Percentiles rank a stretch among this genome's conserved stretches.
These are phyloP conservation scores for Enteromius paludinosus DNA, from an alignment of 2,797 vertebrate species.

Conservation along the genomic window DNA sequence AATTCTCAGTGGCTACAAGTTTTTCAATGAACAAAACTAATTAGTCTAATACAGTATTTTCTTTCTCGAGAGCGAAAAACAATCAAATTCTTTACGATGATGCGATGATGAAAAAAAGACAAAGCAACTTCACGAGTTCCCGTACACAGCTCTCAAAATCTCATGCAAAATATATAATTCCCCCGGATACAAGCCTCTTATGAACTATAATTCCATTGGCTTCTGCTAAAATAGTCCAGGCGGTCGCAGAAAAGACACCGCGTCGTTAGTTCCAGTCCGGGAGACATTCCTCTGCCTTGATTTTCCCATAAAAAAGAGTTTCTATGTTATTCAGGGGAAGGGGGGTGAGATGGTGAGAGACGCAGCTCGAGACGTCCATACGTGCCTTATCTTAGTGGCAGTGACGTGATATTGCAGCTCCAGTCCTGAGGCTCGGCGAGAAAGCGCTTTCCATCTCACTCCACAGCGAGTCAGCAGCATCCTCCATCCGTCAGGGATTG, in stretches of 20 bases:
- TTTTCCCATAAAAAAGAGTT: conserved; percentile 60
- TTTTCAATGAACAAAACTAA: not conserved
- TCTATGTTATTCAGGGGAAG: conserved; percentile 61
- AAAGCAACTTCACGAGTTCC: conserved; percentile 12
- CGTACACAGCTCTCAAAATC: not conserved
- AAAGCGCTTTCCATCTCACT: conserved; percentile 76
- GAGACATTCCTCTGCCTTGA: conserved; percentile 63
- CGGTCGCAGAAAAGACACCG: conserved; percentile 9
- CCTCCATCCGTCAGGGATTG: conserved; percentile 82
- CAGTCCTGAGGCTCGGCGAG: conserved; percentile 73
- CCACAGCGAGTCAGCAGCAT: conserved; percentile 78
- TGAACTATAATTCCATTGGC: conserved; percentile 6
- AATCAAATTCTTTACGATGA: not conserved
- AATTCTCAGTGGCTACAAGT: not conserved
- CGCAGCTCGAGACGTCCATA: conserved; percentile 78
- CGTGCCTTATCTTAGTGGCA: conserved; percentile 83
- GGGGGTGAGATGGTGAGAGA: conserved; percentile 71
- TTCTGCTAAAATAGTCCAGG: conserved; percentile 19
- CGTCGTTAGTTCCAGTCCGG: conserved; percentile 52
- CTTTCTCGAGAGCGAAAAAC: not conserved
- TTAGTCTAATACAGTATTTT: not conserved
- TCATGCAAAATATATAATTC: not conserved
- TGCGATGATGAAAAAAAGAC: not conserved
- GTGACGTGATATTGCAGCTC: conserved; percentile 86
- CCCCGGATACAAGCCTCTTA: not conserved